Percentiles rank a stretch among this genome's conserved stretches.
These are phyloP conservation scores for Hexactinellida sp. DNA, from an alignment of 37 sponge, comb jelly and placozoan species.

Conservation along the genomic window DNA sequence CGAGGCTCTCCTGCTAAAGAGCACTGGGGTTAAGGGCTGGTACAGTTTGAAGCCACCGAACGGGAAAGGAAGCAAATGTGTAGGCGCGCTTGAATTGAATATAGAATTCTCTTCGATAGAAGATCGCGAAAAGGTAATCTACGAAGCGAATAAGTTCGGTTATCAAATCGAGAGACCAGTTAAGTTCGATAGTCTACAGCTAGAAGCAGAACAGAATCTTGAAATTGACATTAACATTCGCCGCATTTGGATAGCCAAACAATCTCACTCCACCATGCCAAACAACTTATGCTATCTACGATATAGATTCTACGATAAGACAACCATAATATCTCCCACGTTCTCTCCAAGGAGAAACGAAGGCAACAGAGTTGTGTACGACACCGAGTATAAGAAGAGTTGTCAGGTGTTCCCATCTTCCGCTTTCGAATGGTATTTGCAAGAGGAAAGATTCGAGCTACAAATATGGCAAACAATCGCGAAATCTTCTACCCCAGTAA, in stretches of 20 bases:
- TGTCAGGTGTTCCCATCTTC: not conserved
- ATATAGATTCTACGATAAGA: not conserved
- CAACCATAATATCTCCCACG: not conserved
- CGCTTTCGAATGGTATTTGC: slow-evolving; percentile 43
- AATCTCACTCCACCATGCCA: not conserved
- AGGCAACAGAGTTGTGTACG: not conserved
- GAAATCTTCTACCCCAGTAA: not conserved
- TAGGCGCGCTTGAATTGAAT: not conserved
- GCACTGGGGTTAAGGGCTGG: not conserved
- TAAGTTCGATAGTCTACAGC: not conserved
- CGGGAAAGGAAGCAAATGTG: not conserved
- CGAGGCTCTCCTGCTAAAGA: not conserved
- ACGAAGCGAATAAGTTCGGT: slow-evolving; percentile 12
- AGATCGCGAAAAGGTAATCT: not conserved
- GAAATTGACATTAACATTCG: slow-evolving; percentile 17
- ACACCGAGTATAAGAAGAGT: not conserved
- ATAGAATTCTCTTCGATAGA: slow-evolving; percentile 5
- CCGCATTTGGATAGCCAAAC: not conserved
- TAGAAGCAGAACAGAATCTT: not conserved
- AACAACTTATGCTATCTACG: not conserved
- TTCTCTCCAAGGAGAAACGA: not conserved
- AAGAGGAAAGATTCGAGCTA: slow-evolving; percentile 59
- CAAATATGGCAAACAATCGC: slow-evolving; percentile 41
- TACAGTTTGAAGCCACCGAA: not conserved
- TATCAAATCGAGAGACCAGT: not conserved